Base-by-base conservation (phyloP, 2,797 vertebrate species). In the Tinamus major region DNA sequence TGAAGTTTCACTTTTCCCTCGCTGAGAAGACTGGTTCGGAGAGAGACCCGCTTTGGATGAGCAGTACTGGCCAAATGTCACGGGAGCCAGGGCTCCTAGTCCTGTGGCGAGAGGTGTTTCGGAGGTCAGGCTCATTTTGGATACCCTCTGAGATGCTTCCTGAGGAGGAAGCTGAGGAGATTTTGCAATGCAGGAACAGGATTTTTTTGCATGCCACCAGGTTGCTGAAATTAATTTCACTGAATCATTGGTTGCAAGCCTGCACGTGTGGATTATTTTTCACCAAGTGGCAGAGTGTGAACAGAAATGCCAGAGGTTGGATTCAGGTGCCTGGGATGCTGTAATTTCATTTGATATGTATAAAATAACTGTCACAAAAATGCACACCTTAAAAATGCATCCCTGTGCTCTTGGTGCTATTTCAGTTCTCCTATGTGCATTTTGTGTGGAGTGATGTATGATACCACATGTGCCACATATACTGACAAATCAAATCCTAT, bases 311-410 rank as follows among this genome's bases (percentile, higher is more conserved):
- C 63, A 71, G 35, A 29, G 84, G 42, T 59, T 72, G 10, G 10
- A 44, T 42, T 39, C 35, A 65, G 35, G 46, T 68, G 8, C 23
- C 56, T 91, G 75, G 59, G 31, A 79, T 72, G 39, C 44, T 77
- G 9, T 80, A 55, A 42, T 72, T 96, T 95, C 61, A 46, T 53
- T 79, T 4, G 7, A 12, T 69, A n/a, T 31, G 86, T 94, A 61
- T 84, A 71, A 78, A 86, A 75, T 81, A 83, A 79, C 53, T 42
- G 42, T 93, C 41, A 56, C 48, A 77, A 79, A 83, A n/a, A 29
- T 62, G 33, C 82, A 3, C 90, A 74, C 46, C 86, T 89, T 6
- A 58, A 46, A 85, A 94, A 90, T 83, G 63, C 79, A 58, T 79
- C 42, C 41, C 41, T 29, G 11, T 68, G 72, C 65, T 92, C 2